Conservation (phyloP, 2,888 invertebrate species). For the Rhingia campestris region DNA sequence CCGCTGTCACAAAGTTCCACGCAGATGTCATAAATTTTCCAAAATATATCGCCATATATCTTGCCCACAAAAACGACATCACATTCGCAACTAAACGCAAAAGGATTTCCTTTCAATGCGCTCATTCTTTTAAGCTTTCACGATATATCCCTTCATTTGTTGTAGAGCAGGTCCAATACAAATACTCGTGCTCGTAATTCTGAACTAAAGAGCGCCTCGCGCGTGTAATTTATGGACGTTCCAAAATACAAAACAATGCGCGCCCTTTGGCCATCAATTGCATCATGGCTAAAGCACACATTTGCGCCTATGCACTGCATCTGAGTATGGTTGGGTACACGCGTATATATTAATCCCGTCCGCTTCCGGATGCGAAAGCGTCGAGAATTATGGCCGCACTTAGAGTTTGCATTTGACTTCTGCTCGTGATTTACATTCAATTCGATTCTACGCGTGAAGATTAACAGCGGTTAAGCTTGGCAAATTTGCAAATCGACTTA, state of each 20-base stretch:
- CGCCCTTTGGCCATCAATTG: constrained; percentile 45
- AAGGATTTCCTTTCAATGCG: constrained; percentile 46
- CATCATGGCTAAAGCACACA: constrained; percentile 44
- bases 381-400: constrained; percentile 57
- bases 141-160: constrained; percentile 12
- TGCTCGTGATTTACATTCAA: constrained; percentile 69
- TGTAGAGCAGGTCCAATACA: constrained; percentile 18
- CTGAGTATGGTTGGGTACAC: constrained; percentile 32
- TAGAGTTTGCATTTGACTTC: constrained; percentile 63
- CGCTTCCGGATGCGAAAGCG: constrained; percentile 43
- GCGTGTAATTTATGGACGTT: constrained; percentile 67
- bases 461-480: constrained; percentile 46
- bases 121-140: constrained; percentile 21
- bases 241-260: constrained; percentile 49
- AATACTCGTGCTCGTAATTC: constrained; percentile 34
- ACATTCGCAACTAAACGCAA: constrained; percentile 40
- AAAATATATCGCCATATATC: constrained; percentile 40
- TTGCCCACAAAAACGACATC: constrained; percentile 6
- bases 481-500: constrained; percentile 53
- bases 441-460: constrained; percentile 54
- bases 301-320: background rate
- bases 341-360: constrained; percentile 59
- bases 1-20: background rate
- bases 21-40: constrained; percentile 30
- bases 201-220: constrained; percentile 32